Evolutionary conservation across 1,140 invertebrate species (phyloP), one percentile per base, ranked within the genome.

Genomic region (Leptestheria dahalacensis): DNA sequence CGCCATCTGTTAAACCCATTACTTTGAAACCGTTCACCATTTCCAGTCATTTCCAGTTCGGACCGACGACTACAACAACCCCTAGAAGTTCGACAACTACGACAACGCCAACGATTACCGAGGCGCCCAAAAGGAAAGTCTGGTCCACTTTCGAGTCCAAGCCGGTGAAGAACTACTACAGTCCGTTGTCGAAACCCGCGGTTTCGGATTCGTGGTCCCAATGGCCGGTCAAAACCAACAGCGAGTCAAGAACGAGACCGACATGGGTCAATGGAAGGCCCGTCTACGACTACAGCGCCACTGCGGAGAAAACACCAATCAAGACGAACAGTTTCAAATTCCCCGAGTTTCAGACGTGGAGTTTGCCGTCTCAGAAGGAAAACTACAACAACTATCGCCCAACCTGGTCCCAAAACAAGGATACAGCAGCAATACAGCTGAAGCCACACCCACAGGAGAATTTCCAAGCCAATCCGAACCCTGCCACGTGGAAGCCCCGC

Each of bases 211-310:
- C 53, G 21, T 12, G 41, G 41, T 18, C 21, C 53, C 20, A 20
- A 24, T 25, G 26, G 18, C 25, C 53, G 41, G 53, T 21, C 28
- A 21, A 56, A 33, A 56, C 21, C 25, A 56, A 24, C 53, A 24
- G 21, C 41, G 41, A 25, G 20, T 56, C 26, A 28, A 23, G 41
- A 15, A 25, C 23, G 25, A 56, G 41, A 25, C 53, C 53, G 24
- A 56, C 53, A 23, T 56, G 53, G 53, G 53, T 56, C 20, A 56
- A 56, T 29, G 53, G 53, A 10, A 56, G 41, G 26, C 41, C 41
- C 21, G 33, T 41, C 41, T 56, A 56, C 53, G 26, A 41, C 28
- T 41, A 26, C 41, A 18, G 24, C n/a, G 23, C 26, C 15, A 18
- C 53, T 3, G 53, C 21, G 26, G 23, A 26, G 25, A 25, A 9